These are phyloP conservation scores for Ruditapes philippinarum DNA, from an alignment of 1,140 invertebrate genomes.

Conservation along the genomic window DNA sequence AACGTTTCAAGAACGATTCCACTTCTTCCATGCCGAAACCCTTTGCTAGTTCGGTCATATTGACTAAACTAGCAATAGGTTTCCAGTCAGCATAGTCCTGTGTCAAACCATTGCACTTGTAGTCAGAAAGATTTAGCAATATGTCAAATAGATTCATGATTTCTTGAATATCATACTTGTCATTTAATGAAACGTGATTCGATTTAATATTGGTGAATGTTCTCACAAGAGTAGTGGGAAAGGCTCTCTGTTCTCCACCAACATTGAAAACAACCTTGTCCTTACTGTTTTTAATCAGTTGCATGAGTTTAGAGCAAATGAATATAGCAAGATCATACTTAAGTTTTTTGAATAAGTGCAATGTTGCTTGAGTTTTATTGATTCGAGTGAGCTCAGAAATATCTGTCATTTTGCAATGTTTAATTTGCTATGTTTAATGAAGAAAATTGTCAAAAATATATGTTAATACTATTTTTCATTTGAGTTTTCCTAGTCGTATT, in stretches of 20 bases:
- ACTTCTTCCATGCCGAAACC: neutral
- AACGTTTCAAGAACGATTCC: neutral
- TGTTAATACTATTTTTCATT: neutral
- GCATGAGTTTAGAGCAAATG: neutral
- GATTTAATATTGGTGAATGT: neutral
- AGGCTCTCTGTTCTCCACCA: neutral
- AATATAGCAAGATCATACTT: neutral
- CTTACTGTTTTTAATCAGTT: neutral
- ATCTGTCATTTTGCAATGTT: neutral
- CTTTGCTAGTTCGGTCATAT: neutral
- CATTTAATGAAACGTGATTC: neutral
- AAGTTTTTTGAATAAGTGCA: neutral
- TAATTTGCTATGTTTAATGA: too few species aligned
- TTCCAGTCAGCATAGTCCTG: neutral
- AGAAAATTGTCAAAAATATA: neutral
- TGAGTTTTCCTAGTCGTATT: neutral
- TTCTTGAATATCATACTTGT: neutral
- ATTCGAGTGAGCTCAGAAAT: neutral
- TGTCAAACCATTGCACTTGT: too few species aligned
- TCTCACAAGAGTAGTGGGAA: neutral
- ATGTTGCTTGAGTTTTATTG: neutral
- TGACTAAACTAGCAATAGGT: neutral
- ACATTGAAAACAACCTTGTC: neutral
- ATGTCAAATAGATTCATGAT: too few species aligned
- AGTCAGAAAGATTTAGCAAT: too few species aligned